Base-by-base conservation (phyloP, 2,888 invertebrate genomes). In the Spatulosminthurus flaviceps region DNA sequence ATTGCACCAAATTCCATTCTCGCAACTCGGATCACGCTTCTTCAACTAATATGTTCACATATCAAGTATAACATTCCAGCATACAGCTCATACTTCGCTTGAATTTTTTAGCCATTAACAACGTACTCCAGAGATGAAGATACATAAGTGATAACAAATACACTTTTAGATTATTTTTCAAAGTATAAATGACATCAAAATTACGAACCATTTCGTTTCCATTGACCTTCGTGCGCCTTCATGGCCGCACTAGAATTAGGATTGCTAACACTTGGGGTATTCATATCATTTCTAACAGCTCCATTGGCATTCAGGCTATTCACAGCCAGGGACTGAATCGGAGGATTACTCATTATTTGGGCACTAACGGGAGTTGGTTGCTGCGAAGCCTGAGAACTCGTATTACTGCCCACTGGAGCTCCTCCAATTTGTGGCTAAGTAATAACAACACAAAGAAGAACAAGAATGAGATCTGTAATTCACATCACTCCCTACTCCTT, bases 221-320 rank as follows among this genome's bases (percentile, higher is more conserved):
- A 64, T 24, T 26, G 26, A 64, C 64, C 64, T 64, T 64, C 24
- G 1, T 64, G 64, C 16, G 11, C 24, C 64, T 22, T 64, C 13
- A 11, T 24, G 2, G 24, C 26, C 11, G 64, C 19, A 22, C 24
- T 51, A 4, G 51, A 2, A 51, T 64, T 22, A 24, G 64, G 64
- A 64, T 64, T 64, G 16, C 64, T 61, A 61, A 13, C n/a, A 64
- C 24, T 64, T 1, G 22, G 21, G 43, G 51, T 4, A 9, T 70
- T 29, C 26, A 73, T 61, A 70, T 82, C 79, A 66, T 78, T 78
- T 42, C 79, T 81, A 0, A 81, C 13, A 42, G 79, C 80, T 60
- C 82, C 81, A 79, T 82, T 82, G n/a, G 80, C 66, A 61, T 77
- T 77, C 69, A 80, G 79, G 7, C 77, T 70, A 72, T 82, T 79